phyloP scores from a whole-genome alignment of 2,113 vertebrate species.

The Phyllostomus hastatus region DNA sequence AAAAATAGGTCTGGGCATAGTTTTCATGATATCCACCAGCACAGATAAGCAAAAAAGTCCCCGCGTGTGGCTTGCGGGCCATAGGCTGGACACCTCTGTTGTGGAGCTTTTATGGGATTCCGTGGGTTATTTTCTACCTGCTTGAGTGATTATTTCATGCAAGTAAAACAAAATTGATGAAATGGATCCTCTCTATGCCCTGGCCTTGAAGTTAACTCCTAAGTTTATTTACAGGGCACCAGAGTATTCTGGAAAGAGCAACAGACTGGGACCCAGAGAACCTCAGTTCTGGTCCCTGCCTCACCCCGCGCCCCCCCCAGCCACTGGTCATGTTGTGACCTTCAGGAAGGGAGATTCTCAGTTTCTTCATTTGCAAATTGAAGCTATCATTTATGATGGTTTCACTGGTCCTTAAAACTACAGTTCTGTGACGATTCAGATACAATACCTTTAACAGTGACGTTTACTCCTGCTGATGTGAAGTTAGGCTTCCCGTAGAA shows the following conservation, averaged over 20 bases:
- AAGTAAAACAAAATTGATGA: not conserved
- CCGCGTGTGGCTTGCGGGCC: too few species aligned
- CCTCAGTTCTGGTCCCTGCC: not conserved
- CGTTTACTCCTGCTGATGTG: not conserved
- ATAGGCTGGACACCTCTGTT: too few species aligned
- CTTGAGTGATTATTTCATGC: not conserved
- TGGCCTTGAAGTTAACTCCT: not conserved
- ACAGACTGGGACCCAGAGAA: not conserved
- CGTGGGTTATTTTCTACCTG: not conserved
- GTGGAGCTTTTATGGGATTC: not conserved
- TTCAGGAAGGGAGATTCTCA: not conserved
- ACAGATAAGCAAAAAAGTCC: too few species aligned
- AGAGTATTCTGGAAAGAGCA: not conserved
- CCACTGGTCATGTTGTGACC: not conserved
- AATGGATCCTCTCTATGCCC: not conserved
- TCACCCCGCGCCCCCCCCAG: not conserved
- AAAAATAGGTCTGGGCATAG: too few species aligned
- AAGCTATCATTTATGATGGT: not conserved
- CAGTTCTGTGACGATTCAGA: not conserved
- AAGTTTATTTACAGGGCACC: not conserved
- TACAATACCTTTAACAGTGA: slow-evolving; percentile 59
- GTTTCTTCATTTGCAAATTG: not conserved
- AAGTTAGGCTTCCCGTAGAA: accelerated
- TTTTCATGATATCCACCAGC: too few species aligned
- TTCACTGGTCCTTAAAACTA: not conserved